Percentiles rank a stretch among this genome's conserved stretches.
phyloP scores from a whole-genome alignment of 2,888 invertebrate species.

The Philonicus albiceps region DNA sequence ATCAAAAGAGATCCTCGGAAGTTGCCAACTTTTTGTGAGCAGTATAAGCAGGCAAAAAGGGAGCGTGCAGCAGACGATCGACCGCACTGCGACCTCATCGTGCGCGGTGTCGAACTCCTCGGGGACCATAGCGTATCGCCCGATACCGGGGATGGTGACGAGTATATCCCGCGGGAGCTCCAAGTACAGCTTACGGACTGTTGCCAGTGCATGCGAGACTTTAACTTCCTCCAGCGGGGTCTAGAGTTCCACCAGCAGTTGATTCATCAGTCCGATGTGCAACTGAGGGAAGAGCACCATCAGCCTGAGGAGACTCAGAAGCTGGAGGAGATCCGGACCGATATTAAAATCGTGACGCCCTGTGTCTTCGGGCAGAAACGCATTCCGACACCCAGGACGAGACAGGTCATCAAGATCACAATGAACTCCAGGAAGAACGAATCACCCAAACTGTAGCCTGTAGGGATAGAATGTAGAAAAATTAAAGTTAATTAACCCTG shows the following conservation, averaged over 20 bases:
- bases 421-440: constrained; percentile 43
- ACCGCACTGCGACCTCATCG: constrained; percentile 21
- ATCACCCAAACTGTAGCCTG: background rate
- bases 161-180: constrained; percentile 34
- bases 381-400: constrained; percentile 44
- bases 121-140: background rate
- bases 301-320: background rate
- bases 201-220: constrained; percentile 46
- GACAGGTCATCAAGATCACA: constrained; percentile 46
- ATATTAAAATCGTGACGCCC: background rate
- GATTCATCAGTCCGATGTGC: background rate
- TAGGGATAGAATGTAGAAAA: background rate
- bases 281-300: background rate
- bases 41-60: constrained; percentile 42
- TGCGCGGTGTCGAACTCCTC: constrained; percentile 44
- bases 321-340: background rate
- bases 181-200: constrained; percentile 47
- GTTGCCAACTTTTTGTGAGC: constrained; percentile 46
- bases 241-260: background rate
- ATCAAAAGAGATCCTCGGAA: constrained; percentile 45
- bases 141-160: background rate
- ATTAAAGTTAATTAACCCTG: background rate
- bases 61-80: background rate
- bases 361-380: background rate
- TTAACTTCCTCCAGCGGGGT: background rate